These are phyloP conservation scores for Psammodynastes pulverulentus DNA, from an alignment of 2,113 vertebrate species.

Conservation along the genomic window DNA sequence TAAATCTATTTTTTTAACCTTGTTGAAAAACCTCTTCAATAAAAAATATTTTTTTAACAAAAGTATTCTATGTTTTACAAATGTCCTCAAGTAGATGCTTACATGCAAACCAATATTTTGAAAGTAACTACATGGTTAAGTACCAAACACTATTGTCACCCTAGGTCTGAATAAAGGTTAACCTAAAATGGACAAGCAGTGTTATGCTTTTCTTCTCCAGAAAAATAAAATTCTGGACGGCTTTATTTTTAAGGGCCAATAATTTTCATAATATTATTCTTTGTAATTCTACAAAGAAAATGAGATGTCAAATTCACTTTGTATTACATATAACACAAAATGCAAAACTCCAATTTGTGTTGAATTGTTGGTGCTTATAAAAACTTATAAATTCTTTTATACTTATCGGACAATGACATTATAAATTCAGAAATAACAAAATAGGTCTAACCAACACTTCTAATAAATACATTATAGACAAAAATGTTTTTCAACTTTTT, in stretches of 20 bases:
- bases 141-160: neutral
- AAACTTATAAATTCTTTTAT: neutral
- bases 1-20: neutral
- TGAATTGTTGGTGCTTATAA: neutral
- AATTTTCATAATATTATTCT: neutral
- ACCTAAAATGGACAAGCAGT: neutral
- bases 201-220: neutral
- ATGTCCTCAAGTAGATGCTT: neutral
- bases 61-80: neutral
- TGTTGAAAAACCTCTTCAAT: neutral
- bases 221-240: neutral
- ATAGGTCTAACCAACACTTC: neutral
- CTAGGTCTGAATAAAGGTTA: neutral
- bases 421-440: neutral
- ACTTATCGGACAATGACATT: neutral
- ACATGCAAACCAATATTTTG: neutral
- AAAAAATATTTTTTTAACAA: neutral
- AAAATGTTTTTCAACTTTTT: neutral
- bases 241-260: neutral
- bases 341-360: neutral
- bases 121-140: neutral
- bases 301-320: neutral
- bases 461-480: neutral
- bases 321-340: neutral
- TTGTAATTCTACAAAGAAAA: neutral